phyloP scores from a whole-genome alignment of 2,797 vertebrate species.

The Oceanodroma leucorhoa region DNA sequence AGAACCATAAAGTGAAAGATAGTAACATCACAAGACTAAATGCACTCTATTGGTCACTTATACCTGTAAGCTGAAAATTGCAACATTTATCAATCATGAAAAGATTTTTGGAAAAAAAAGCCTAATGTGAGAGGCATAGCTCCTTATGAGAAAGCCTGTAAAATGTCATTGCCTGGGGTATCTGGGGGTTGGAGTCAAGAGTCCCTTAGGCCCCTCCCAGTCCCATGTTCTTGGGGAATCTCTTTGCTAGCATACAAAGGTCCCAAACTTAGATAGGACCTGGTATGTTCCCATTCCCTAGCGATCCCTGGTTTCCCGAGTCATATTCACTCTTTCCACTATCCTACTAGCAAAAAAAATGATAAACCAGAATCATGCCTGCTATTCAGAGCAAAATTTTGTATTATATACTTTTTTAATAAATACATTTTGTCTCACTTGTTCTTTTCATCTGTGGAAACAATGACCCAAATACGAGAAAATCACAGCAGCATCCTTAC shows the following conservation, averaged over 20 bases:
- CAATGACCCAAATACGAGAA: neutral
- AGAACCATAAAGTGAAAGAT: neutral
- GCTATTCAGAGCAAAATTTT: neutral
- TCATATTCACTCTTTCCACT: neutral
- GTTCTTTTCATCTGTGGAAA: neutral
- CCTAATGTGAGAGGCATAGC: rapidly evolving
- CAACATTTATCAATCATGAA: neutral
- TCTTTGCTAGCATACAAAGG: neutral
- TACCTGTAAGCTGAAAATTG: neutral
- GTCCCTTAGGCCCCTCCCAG: neutral
- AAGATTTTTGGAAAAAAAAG: neutral
- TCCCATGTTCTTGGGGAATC: neutral
- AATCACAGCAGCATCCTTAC: neutral
- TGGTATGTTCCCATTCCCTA: neutral
- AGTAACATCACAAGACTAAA: neutral
- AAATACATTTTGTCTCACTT: neutral
- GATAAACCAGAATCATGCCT: neutral
- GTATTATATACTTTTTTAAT: neutral
- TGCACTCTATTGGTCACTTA: neutral
- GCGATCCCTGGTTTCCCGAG: rapidly evolving
- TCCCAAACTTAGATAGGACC: neutral
- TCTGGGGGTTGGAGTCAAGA: neutral
- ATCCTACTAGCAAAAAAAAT: neutral
- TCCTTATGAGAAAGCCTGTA: neutral
- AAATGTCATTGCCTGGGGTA: neutral